A percentile compares a stretch with the other conserved stretches of the same genome.
phyloP scores from a whole-genome alignment of 2,113 vertebrate genomes.

The Ammospiza nelsoni region DNA sequence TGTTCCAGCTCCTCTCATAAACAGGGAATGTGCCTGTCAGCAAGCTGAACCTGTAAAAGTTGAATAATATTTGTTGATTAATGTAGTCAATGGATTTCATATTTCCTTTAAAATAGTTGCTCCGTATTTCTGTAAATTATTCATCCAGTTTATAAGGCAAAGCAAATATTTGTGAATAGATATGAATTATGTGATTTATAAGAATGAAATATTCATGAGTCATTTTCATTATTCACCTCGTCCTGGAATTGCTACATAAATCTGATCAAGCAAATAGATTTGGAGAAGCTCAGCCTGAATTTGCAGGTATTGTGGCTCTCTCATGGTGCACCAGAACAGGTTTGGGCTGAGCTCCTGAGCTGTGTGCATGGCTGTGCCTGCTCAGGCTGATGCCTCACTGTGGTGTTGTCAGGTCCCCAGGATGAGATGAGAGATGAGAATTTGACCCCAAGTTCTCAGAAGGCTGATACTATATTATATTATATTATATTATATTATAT shows the following conservation, averaged over 20 bases:
- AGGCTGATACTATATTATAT: too few species aligned
- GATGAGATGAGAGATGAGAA: too few species aligned
- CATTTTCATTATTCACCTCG: conserved; percentile 61
- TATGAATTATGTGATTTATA: conserved; percentile 57
- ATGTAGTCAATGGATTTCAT: conserved; percentile 51
- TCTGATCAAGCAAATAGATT: conserved; percentile 44
- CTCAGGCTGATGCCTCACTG: neutral
- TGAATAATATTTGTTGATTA: conserved; percentile 67
- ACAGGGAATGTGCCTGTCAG: conserved; percentile 44
- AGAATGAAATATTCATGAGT: conserved; percentile 66
- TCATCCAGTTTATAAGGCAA: conserved; percentile 53
- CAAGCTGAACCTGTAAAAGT: conserved; percentile 28
- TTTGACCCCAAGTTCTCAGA: too few species aligned
- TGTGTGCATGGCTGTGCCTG: rapidly evolving
- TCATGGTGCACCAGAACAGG: rapidly evolving
- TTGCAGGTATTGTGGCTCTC: neutral
- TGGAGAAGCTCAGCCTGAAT: neutral
- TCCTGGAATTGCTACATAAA: conserved; percentile 59
- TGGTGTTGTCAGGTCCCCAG: too few species aligned
- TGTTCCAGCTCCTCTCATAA: conserved; percentile 31
- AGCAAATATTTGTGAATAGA: conserved; percentile 70
- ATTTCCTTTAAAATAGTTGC: conserved; percentile 61
- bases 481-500: too few species aligned
- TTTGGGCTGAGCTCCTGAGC: neutral
- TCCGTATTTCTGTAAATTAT: conserved; percentile 47